These are phyloP conservation scores for rat (Rattus norvegicus) DNA, from an alignment of 2,113 vertebrate species.

Conservation along the genomic window GRCr8 NC_086019.1:98322001-98322500, in stretches of 20 bases:
- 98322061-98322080: not conserved
- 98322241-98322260: not conserved
- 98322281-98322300: not conserved
- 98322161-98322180: not conserved
- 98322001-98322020: conserved; percentile 64
- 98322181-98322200: not conserved
- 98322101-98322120: rapidly evolving
- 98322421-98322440: not conserved
- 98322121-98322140: not conserved
- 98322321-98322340: not conserved
- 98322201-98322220: not conserved
- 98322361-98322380: not conserved
- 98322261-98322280: not conserved
- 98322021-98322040: conserved; percentile 57
- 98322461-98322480: not conserved
- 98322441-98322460: not conserved
- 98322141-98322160: rapidly evolving
- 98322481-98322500: not conserved
- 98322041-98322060: not conserved
- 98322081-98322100: not conserved
- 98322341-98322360: not conserved
- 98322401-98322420: not conserved
- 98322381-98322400: not conserved
- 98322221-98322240: not conserved
- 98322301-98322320: not conserved